phyloP scores from a whole-genome alignment of 2,888 invertebrate species.

The Andrena hattorfiana region DNA sequence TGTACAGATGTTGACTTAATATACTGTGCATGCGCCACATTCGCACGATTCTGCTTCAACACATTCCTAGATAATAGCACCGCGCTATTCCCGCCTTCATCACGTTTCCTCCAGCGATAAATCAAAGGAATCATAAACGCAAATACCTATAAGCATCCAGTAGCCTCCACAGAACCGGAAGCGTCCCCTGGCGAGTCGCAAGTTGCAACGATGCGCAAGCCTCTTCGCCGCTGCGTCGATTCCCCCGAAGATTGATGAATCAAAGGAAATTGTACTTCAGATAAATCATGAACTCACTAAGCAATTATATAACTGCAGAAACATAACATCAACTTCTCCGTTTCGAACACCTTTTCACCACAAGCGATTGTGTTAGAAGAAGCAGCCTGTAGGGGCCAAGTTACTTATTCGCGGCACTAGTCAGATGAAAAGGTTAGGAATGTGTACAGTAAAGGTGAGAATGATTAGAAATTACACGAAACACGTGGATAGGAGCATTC shows the following conservation, averaged over 20 bases:
- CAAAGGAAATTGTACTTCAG: constrained; percentile 12
- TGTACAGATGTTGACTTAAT: constrained; percentile 27
- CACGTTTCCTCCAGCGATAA: no score
- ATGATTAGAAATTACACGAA: background rate
- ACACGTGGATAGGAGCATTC: constrained; percentile 2
- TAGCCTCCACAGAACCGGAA: background rate
- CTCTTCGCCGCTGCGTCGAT: background rate
- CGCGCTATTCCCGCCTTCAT: no score
- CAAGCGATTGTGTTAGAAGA: background rate
- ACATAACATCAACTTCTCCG: background rate
- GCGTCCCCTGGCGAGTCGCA: background rate
- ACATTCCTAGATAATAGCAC: constrained; percentile 9
- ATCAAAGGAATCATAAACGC: background rate
- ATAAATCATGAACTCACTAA: constrained; percentile 20
- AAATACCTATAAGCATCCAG: constrained; percentile 14
- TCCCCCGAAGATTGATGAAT: constrained; percentile 10
- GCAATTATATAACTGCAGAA: constrained; percentile 18
- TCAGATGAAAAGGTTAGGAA: background rate
- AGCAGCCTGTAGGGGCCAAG: no score
- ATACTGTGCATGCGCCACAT: background rate
- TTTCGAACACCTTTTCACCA: background rate
- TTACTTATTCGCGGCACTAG: background rate
- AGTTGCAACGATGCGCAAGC: background rate
- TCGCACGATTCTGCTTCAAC: constrained; percentile 2
- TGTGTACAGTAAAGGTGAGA: background rate